Base-by-base conservation (phyloP, 2,888 invertebrate species). In the Lepidocyrtinus sp. region DNA sequence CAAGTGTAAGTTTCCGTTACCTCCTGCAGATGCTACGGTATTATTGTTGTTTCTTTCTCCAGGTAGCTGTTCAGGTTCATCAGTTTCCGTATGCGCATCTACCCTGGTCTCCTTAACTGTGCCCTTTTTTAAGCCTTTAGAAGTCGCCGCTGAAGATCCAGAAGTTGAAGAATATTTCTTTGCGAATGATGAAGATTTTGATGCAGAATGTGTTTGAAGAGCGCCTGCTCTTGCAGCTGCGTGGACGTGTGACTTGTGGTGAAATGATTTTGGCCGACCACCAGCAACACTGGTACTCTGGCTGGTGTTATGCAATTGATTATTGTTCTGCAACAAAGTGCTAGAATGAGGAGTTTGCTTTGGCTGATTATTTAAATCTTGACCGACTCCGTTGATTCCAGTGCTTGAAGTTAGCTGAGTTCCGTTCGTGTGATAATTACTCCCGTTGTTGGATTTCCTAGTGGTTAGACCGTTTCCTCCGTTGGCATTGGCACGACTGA, bases 401-500 rank as follows among this genome's bases (percentile, higher is more conserved):
- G 50, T 64, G 72, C 72, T 65, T n/a, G 12, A 62, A 62, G 50
- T 72, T 72, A 62, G 63, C n/a, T 9, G 64, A 27, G 59, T 70
- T 9, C 36, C 76, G 62, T 76, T 69, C 0, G 75, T 7, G 9
- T n/a, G n/a, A n/a, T n/a, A n/a, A n/a, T 69, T 21, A 59, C 64
- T 79, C 21, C 69, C 69, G 45, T 26, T 78, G 45, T 68, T 79
- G 79, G 79, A 79, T 69, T 79, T 79, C 65, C 79, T 62, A 64
- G 79, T 74, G 59, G 50, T 69, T 45, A 79, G 79, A 81, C 77
- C 65, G 73, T 74, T 77, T 65, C 81, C 81, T 72, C 76, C 81
- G 81, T 81, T 81, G 76, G 75, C 55, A 68, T 81, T 83, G 71
- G 84, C 64, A 82, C 85, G 84, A 83, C 85, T 86, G 81, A 86